A percentile compares a stretch with the other conserved stretches of the same genome.
These are phyloP conservation scores for Actias luna DNA, from an alignment of 2,888 invertebrate genomes.

Conservation along the genomic window DNA sequence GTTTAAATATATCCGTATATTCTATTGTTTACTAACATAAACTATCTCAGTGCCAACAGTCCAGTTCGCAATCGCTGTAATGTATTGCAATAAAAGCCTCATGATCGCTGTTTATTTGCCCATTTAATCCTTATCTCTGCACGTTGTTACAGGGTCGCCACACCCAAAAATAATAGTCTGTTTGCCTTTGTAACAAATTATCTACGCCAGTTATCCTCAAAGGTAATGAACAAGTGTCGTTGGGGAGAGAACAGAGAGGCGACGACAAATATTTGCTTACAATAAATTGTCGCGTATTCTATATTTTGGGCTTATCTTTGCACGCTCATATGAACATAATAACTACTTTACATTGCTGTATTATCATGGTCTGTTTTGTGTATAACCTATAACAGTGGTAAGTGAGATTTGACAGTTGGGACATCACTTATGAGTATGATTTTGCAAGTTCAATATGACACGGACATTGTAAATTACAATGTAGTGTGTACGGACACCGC, in stretches of 20 bases:
- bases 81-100: conserved; percentile 43
- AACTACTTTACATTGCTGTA: too few relatives aligned
- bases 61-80: conserved; percentile 39
- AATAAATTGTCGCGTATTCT: not conserved
- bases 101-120: conserved; percentile 43
- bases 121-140: conserved; percentile 43
- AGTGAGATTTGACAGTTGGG: too few relatives aligned
- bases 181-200: conserved; percentile 33
- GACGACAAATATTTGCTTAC: not conserved
- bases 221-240: not conserved
- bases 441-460: too few relatives aligned
- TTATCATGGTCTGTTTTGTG: too few relatives aligned
- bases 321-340: not conserved
- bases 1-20: not conserved
- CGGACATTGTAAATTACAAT: too few relatives aligned
- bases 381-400: too few relatives aligned
- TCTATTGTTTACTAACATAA: conserved; percentile 24
- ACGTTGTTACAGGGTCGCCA: conserved; percentile 31
- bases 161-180: conserved; percentile 32
- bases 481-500: too few relatives aligned
- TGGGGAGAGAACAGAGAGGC: not conserved
- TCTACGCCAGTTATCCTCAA: conserved; percentile 16
- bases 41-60: conserved; percentile 33
- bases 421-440: too few relatives aligned
- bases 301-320: not conserved